phyloP scores from a whole-genome alignment of 2,113 vertebrate genomes.

The Syngnathus floridae region DNA sequence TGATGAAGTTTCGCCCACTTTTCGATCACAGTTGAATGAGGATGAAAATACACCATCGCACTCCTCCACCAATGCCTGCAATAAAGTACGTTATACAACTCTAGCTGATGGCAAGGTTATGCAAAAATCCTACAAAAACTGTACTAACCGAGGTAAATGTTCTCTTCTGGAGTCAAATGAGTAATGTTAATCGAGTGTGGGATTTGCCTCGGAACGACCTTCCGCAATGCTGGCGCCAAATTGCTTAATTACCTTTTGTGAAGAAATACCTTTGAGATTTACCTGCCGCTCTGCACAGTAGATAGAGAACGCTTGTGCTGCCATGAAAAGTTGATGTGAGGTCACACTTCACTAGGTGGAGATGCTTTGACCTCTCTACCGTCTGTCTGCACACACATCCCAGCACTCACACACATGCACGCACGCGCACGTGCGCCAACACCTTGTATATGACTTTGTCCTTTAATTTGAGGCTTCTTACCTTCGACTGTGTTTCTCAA shows the following conservation, averaged over 20 bases:
- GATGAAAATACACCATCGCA: slow-evolving; percentile 22
- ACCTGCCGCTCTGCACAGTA: slow-evolving; percentile 36
- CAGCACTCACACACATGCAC: slow-evolving; percentile 7
- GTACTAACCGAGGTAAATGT: slow-evolving; percentile 32
- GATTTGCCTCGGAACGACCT: slow-evolving; percentile 64
- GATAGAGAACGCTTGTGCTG: slow-evolving; percentile 37
- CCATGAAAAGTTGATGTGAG: slow-evolving; percentile 53
- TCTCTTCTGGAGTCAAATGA: slow-evolving; percentile 48
- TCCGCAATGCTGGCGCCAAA: slow-evolving; percentile 42
- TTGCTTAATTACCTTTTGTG: slow-evolving; percentile 65
- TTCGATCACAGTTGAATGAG: slow-evolving; percentile 40
- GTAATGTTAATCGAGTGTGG: slow-evolving; percentile 54
- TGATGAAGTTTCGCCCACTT: slow-evolving; percentile 39
- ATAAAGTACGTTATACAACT: slow-evolving; percentile 34
- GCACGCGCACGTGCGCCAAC: slow-evolving; percentile 3
- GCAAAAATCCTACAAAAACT: slow-evolving; percentile 39
- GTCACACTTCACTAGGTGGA: slow-evolving; percentile 54
- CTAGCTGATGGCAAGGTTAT: slow-evolving; percentile 32
- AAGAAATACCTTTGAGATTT: slow-evolving; percentile 62
- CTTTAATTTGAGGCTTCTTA: slow-evolving; percentile 25
- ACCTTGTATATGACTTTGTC: slow-evolving; percentile 35
- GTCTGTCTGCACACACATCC: slow-evolving; percentile 11
- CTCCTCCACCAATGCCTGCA: slow-evolving; percentile 27
- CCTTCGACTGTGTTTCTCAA: too few species aligned
- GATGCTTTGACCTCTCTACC: slow-evolving; percentile 47